Base-by-base conservation (phyloP, 2,113 vertebrate species). In the Triplophysa rosa region DNA sequence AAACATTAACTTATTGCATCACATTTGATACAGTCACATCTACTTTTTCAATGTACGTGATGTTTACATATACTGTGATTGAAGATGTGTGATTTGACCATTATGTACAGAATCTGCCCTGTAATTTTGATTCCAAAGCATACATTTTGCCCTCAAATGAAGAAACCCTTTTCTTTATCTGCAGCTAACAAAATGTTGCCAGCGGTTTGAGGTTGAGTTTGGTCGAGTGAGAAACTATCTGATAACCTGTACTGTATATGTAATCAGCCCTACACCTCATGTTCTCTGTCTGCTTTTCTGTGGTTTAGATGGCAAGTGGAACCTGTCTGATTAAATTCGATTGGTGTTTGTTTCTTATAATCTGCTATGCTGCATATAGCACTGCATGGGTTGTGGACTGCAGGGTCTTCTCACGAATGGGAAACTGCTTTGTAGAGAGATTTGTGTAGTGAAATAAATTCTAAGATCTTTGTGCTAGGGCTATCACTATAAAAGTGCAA, bases 101-200 rank as follows among this genome's bases (percentile, higher is more conserved):
- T 73, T 19, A 37, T 63, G 54, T 63, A 85, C 83, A 76, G 78
- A 86, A 86, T 87, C 78, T 87, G 66, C 85, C 67, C 76, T 80
- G 84, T 52, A 70, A 85, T 85, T 80, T 71, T 81, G 67, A 78
- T 84, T 37, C 17, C 85, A 67, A 84, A 83, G 84, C 59, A 47
- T 49, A 91, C 86, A 89, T 88, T 88, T 71, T 83, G 81, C 82
- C 82, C 47, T 17, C 1, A 17, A 56, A 8, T 19, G 52, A 17
- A 8, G 4, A 17, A 7, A 17, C 14, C 58, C 26, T 10, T 10
- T 75, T 75, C 42, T 14, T 58, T 63, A 75, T 63, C 59, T 63
- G 40, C 14, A 29, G 10, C 11, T 6, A 47, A 29, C 72, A 75
- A 56, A 63, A 29, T 16, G 11, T 45, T 49, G 40, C 21, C 59